Evolutionary conservation across 2,113 vertebrate genomes (phyloP).

Genomic region (Bettongia penicillata): DNA sequence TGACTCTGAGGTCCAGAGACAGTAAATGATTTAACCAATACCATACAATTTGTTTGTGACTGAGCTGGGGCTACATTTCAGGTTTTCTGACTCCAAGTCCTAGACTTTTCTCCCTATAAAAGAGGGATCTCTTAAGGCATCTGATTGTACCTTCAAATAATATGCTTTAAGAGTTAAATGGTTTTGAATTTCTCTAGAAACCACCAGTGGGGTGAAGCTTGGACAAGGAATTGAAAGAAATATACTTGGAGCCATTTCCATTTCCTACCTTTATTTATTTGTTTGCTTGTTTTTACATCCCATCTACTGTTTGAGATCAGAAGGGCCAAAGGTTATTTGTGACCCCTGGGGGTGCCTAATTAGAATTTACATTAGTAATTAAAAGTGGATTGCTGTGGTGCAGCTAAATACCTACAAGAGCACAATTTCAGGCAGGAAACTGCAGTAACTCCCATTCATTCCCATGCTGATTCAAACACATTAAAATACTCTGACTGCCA

Average conservation of each 20-base stretch:
- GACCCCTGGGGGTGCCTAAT: conserved; percentile 80
- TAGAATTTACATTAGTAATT: conserved; percentile 86
- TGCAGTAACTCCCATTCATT: conserved; percentile 80
- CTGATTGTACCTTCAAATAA: background rate
- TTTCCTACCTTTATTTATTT: conserved; percentile 76
- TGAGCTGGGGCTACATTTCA: background rate
- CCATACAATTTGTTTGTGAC: background rate
- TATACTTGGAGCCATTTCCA: conserved; percentile 34
- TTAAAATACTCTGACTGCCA: conserved; percentile 79
- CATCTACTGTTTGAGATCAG: conserved; percentile 84
- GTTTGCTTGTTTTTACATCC: conserved; percentile 51
- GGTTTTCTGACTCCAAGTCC: background rate
- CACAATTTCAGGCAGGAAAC: conserved; percentile 77
- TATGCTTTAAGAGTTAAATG: background rate
- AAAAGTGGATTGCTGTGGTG: conserved; percentile 77
- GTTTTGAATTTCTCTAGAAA: background rate
- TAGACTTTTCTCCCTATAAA: background rate
- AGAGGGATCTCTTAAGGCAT: background rate
- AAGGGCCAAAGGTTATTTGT: conserved; percentile 82
- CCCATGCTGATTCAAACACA: conserved; percentile 75
- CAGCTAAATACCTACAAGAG: conserved; percentile 75
- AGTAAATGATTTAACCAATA: background rate
- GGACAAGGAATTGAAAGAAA: conserved; percentile 14
- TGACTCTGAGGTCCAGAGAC: background rate
- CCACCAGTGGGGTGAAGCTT: background rate